Base-by-base conservation (phyloP, 2,797 vertebrate genomes). In the Sebastes reedi region DNA sequence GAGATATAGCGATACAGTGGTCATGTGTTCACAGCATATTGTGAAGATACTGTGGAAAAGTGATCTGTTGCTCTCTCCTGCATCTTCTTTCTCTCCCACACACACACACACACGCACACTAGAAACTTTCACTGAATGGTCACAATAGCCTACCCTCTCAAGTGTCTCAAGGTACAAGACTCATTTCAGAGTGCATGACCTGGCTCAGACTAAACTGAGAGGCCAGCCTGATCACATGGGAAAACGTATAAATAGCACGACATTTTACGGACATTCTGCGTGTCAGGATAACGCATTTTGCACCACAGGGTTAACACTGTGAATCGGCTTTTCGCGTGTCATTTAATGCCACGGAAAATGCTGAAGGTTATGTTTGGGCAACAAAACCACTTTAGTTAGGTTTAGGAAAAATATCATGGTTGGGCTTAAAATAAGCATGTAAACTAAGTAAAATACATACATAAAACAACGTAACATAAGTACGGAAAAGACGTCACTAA, bases 241-340 rank as follows among this genome's bases (percentile, higher is more conserved):
- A 50, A 50, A 0, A 8, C 7, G 18, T 50, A 20, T 50, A 50
- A 50, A 50, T 50, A 50, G 18, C 1, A 50, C 16, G 0, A 50
- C 46, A 50, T 50, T 50, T 50, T 50, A 50, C 0, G 46, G 46
- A 50, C 16, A 50, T 50, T 4, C 16, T 18, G 46, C 2, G 0
- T 0, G 46, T 50, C 46, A 50, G 0, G 46, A 1, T 18, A 0
- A 50, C 14, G 1, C 42, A 46, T 46, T 46, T 46, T 18, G 0
- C 14, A 0, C 39, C 39, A 42, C 14, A 42, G 39, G 39, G 0
- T 42, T 42, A 42, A 42, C 0, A 42, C 0, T 42, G 39, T 42
- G 14, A 42, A 42, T 0, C 6, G 16, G 46, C 46, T 50, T 50
- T 50, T 50, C 3, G 18, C 18, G 46, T 20, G 46, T 50, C 46